phyloP scores from a whole-genome alignment of 2,113 vertebrate species.

The Rhinichthys klamathensis region DNA sequence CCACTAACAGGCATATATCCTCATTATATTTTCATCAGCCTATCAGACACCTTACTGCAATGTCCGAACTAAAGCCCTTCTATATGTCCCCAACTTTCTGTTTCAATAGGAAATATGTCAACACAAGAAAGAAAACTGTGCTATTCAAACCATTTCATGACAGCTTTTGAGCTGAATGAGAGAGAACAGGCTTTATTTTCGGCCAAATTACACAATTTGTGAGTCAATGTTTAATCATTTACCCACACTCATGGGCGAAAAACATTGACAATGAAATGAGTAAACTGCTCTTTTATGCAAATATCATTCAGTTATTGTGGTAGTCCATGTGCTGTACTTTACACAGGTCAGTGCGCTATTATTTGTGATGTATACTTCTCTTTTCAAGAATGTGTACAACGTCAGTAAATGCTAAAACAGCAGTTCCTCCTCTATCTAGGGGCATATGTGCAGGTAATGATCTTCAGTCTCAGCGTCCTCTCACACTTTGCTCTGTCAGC shows the following conservation, averaged over 20 bases:
- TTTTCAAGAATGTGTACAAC: neutral
- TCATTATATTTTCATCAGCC: too few species aligned
- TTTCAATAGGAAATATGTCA: neutral
- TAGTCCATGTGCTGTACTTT: neutral
- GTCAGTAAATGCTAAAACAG: constrained; percentile 35
- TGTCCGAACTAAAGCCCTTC: neutral
- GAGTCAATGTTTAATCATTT: neutral
- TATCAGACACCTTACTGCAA: neutral
- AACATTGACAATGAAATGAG: neutral
- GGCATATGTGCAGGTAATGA: constrained; percentile 16
- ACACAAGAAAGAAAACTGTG: neutral
- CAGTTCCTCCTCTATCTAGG: neutral
- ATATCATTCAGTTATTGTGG: neutral
- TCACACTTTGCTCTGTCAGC: constrained; percentile 36
- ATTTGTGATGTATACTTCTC: neutral
- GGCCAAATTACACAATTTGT: constrained; percentile 5
- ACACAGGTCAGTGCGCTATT: neutral
- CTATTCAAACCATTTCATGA: neutral
- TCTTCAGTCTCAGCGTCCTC: constrained; percentile 19
- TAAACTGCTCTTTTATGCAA: neutral
- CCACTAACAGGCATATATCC: too few species aligned
- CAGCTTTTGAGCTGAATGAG: neutral
- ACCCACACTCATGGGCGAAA: neutral
- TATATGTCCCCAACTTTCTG: neutral
- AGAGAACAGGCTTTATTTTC: neutral